Evolutionary conservation across 1,140 invertebrate genomes (phyloP), one percentile per base, ranked within the genome.

Genomic region (Forficula auricularia): DNA sequence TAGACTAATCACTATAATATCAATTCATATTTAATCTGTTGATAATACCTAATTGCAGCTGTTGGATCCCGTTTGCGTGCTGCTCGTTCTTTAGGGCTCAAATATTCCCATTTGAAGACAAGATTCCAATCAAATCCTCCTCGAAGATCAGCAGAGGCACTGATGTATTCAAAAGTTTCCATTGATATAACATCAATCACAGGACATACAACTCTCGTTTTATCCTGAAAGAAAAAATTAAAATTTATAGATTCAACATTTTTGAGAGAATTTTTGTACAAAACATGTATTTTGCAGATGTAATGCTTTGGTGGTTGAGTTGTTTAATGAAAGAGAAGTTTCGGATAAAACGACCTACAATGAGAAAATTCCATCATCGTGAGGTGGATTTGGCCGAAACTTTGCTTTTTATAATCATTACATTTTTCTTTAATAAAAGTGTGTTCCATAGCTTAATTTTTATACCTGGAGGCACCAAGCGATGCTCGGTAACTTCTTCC

Each of bases 81-180:
- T 43, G 78, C 72, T 44, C 86, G 68, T 54, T 92, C 89, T 0
- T 73, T 60, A 43, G 83, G 76, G 33, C 82, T 85, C 41, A 98
- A 72, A 57, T 90, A 89, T 57, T 97, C 90, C 92, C 89, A 95
- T 65, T 94, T 87, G 54, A 80, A 79, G 35, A 92, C 91, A 20
- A 97, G 67, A 65, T 94, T 96, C 92, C 92, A 98, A 64, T 97
- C 91, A 62, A 98, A 98, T 12, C 90, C 90, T 40, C 89, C 83
- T 46, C 88, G 72, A 20, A 92, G 65, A 63, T 92, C 82, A 4
- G 88, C 80, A 19, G 83, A 90, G 10, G 84, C 88, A 6, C 82
- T 87, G 43, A 95, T 90, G 62, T 94, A 98, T 62, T 92, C 83
- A 57, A 97, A 96, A n/a, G 82, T 89, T 56, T 95, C 89, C 80